Evolutionary conservation across 2,113 vertebrate genomes (phyloP).

Genomic region (Phylloscopus trochiloides): DNA sequence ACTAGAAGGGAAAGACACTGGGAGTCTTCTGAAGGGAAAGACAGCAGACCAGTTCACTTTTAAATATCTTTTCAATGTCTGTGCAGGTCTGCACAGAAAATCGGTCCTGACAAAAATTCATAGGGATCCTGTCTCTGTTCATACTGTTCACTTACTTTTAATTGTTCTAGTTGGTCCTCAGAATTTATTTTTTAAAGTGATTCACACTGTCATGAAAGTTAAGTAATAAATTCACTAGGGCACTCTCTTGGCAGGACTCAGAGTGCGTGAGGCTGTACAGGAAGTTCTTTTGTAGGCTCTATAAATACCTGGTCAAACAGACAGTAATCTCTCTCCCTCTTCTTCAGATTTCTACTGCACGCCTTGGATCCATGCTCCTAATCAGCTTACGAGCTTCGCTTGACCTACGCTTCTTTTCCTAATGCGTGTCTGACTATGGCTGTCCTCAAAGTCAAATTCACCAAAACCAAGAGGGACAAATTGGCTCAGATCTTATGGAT

Average conservation of each 20-base stretch:
- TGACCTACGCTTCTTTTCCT: constrained; percentile 6
- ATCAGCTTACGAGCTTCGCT: constrained; percentile 41
- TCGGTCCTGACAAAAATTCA: background rate
- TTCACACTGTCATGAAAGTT: background rate
- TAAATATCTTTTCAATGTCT: background rate
- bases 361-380: constrained; percentile 22
- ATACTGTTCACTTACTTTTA: background rate
- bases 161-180: background rate
- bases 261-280: background rate
- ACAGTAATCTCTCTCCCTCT: constrained; percentile 43
- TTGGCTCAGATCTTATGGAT: constrained; percentile 88
- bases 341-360: constrained; percentile 4
- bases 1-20: background rate
- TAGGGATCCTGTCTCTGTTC: background rate
- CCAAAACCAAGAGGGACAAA: constrained; percentile 83
- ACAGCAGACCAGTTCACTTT: background rate
- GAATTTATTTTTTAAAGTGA: background rate
- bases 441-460: constrained; percentile 84
- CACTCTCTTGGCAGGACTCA: background rate
- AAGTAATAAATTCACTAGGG: background rate
- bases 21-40: background rate
- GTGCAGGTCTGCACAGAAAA: background rate
- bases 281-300: background rate
- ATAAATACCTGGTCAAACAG: constrained; percentile 40
- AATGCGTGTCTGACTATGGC: constrained; percentile 73